These are phyloP conservation scores for Agelastica alni DNA, from an alignment of 2,888 invertebrate genomes.

Conservation along the genomic window DNA sequence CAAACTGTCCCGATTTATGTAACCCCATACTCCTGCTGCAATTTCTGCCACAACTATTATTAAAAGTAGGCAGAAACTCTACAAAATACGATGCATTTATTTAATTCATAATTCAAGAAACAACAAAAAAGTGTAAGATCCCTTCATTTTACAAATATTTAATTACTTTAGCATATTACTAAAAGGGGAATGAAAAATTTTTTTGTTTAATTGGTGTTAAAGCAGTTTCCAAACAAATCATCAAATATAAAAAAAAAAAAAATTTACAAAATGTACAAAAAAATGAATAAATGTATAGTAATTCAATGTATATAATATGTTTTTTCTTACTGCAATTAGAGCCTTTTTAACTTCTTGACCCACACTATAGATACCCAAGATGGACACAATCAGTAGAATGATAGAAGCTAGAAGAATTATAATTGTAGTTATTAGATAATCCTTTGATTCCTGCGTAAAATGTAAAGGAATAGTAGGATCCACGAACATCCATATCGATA, in stretches of 20 bases:
- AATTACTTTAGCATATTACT: too few relatives aligned
- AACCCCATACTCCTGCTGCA: constrained; percentile 77
- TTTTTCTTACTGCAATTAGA: constrained; percentile 74
- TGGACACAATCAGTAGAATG: constrained; percentile 74
- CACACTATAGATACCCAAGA: constrained; percentile 84
- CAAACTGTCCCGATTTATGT: constrained; percentile 69
- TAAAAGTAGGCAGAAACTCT: constrained; percentile 79
- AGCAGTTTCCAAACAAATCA: too few relatives aligned
- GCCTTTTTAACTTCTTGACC: constrained; percentile 77
- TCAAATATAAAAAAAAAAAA: too few relatives aligned
- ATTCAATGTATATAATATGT: too few relatives aligned
- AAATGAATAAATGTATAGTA: too few relatives aligned
- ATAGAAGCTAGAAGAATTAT: constrained; percentile 73
- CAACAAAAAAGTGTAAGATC: too few relatives aligned
- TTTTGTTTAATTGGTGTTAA: background rate
- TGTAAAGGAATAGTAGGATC: constrained; percentile 76
- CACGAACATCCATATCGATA: constrained; percentile 77
- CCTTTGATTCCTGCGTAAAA: constrained; percentile 66
- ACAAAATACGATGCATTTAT: constrained; percentile 47
- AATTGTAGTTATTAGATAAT: constrained; percentile 71
- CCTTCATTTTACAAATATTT: too few relatives aligned
- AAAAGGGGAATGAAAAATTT: background rate
- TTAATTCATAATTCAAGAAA: too few relatives aligned
- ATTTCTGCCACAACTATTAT: constrained; percentile 79
- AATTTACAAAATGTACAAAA: background rate